A percentile compares a stretch with the other conserved stretches of the same genome.
These are phyloP conservation scores for Neomorphus geoffroyi DNA, from an alignment of 2,797 vertebrate species.

Conservation along the genomic window DNA sequence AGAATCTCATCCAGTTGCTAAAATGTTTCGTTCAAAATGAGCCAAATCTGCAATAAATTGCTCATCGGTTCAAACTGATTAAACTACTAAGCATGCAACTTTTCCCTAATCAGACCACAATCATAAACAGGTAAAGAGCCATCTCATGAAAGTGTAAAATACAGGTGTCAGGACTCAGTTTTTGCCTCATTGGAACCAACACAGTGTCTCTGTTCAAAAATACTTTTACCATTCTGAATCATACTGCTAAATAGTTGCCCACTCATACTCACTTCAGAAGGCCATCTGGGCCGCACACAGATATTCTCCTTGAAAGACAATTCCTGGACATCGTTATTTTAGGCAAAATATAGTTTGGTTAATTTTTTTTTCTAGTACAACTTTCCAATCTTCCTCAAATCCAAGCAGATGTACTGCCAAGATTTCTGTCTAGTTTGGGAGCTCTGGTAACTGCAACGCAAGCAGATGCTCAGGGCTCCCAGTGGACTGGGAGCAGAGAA, in stretches of 20 bases:
- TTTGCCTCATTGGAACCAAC: background rate
- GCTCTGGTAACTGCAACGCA: background rate
- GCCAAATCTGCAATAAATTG: background rate
- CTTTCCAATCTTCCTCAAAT: background rate
- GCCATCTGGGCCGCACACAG: background rate
- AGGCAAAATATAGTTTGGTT: background rate
- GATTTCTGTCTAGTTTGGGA: background rate
- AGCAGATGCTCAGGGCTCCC: background rate
- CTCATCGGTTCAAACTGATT: background rate
- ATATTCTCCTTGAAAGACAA: background rate
- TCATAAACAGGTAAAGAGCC: background rate
- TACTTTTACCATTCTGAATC: background rate
- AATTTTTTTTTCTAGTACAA: background rate
- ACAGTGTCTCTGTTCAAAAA: background rate
- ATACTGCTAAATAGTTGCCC: background rate
- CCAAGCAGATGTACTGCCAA: background rate
- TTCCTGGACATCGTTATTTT: background rate
- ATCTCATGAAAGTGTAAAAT: background rate
- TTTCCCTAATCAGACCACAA: background rate
- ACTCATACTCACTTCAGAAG: background rate
- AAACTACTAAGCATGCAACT: background rate
- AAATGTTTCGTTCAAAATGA: conserved; percentile 2
- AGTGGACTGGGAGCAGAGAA: fast-evolving
- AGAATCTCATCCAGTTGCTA: background rate
- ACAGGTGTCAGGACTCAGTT: background rate